Evolutionary conservation across 1,140 invertebrate species (phyloP), one percentile per base, ranked within the genome.

Genomic region (Papilio xuthus): DNA sequence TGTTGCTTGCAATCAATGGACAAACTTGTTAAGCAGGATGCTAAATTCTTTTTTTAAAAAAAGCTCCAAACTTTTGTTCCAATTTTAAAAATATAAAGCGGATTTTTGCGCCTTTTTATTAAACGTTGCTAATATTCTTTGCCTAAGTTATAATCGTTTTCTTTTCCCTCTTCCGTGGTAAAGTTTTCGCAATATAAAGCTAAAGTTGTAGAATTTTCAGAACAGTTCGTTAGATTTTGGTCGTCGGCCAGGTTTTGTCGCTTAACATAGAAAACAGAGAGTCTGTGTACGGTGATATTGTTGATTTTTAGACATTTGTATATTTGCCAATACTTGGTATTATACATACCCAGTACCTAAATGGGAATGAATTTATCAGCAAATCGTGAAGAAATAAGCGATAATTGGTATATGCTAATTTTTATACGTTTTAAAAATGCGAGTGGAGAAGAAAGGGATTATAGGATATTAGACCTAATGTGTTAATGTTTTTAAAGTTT

Each of bases 121-220:
- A 6, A 63, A 63, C 23, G 60, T 26, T 15, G 60, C 60, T 32
- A 67, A 67, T 26, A 60, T 60, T 32, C 26, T 67, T 67, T 28
- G 60, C 12, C 26, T 28, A 63, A 63, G 23, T 13, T 26, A 28
- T n/a, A 63, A 63, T 13, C 23, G 20, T 63, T 63, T 63, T 63
- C 56, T 26, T 26, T 26, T 12, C 0, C 20, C 6, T 56, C n/a
- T 63, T 67, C 60, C 13, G 4, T 4, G 60, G 23, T 28, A 6
- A 67, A 67, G 60, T 67, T 67, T 67, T 67, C 60, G 60, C 60
- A 67, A 60, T 26, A 26, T 60, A 60, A 67, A 4, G 28, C 60
- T 67, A 28, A 67, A 32, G 10, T 67, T 67, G 60, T 67, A 15
- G 4, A 8, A 15, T 67, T 67, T 67, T 28, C 13, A 7, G 12